Evolutionary conservation across 92 coral and sea anemone genomes (phyloP).

Genomic region (Plumapathes pennacea): DNA sequence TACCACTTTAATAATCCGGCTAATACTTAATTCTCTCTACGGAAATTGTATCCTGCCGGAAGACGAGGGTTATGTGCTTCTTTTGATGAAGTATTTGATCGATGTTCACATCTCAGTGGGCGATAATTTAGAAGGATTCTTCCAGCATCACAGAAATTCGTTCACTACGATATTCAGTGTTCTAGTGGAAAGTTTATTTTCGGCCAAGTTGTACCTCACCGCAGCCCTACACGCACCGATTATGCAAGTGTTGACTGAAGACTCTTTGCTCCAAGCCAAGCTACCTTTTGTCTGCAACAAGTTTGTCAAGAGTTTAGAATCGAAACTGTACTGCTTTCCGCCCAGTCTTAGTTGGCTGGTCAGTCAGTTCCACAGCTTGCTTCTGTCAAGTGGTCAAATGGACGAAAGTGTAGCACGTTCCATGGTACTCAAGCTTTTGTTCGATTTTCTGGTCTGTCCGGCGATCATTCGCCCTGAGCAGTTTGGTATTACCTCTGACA

Average conservation of each 20-base stretch:
- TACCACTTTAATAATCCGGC: constrained; percentile 75
- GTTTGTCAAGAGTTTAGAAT: constrained; percentile 75
- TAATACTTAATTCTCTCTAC: constrained; percentile 77
- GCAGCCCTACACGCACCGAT: constrained; percentile 84
- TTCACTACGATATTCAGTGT: constrained; percentile 73
- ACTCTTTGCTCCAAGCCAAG: constrained; percentile 60
- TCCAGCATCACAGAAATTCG: constrained; percentile 72
- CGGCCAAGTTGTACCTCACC: constrained; percentile 76
- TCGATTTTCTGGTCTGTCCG: constrained; percentile 81
- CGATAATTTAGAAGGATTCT: constrained; percentile 68
- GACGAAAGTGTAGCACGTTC: constrained; percentile 56
- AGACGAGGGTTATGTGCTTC: constrained; percentile 75
- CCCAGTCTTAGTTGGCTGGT: constrained; percentile 86
- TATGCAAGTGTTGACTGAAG: constrained; percentile 78
- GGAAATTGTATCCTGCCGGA: constrained; percentile 89
- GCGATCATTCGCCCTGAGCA: constrained; percentile 85
- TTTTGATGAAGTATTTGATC: constrained; percentile 69
- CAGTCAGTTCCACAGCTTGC: constrained; percentile 68
- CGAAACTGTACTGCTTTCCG: constrained; percentile 88
- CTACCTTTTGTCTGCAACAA: constrained; percentile 64
- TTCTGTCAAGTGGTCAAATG: constrained; percentile 55
- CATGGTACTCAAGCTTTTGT: constrained; percentile 74
- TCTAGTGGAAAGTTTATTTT: constrained; percentile 69
- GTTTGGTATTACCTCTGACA: constrained; percentile 84
- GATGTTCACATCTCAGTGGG: constrained; percentile 69